Conservation (phyloP, 2,888 invertebrate genomes). For the Theretra japonica region DNA sequence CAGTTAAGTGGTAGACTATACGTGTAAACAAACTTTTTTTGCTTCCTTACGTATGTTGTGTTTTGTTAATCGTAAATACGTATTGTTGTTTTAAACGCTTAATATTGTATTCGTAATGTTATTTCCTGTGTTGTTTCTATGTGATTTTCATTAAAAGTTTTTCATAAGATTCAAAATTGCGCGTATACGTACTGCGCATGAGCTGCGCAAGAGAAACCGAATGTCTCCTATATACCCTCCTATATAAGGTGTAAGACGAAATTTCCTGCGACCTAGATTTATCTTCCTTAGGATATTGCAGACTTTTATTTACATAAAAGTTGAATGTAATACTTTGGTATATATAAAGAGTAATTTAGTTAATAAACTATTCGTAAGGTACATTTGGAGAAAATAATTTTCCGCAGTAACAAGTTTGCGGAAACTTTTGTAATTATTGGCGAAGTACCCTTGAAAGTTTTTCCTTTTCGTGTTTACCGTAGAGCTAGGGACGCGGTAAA, state of each 20-base stretch:
- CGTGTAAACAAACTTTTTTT: slow-evolving; percentile 49
- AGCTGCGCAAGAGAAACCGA: slow-evolving; percentile 73
- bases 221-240: slow-evolving; percentile 47
- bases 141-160: slow-evolving; percentile 33
- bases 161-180: slow-evolving; percentile 53
- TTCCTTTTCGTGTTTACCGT: slow-evolving; percentile 13
- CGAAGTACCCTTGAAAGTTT: slow-evolving; percentile 29
- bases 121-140: slow-evolving; percentile 30
- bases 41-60: slow-evolving; percentile 29
- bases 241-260: slow-evolving; percentile 54
- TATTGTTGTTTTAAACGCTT: slow-evolving; percentile 30
- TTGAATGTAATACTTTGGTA: not conserved
- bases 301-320: slow-evolving; percentile 42
- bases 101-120: slow-evolving; percentile 32
- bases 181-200: slow-evolving; percentile 65
- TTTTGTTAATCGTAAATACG: slow-evolving; percentile 39
- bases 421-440: slow-evolving; percentile 28
- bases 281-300: slow-evolving; percentile 40
- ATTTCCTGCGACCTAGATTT: slow-evolving; percentile 72
- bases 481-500: not conserved
- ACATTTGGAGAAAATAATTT: slow-evolving; percentile 12
- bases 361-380: slow-evolving; percentile 8
- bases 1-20: slow-evolving; percentile 59
- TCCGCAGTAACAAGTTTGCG: slow-evolving; percentile 11
- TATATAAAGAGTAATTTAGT: not conserved